Base-by-base conservation (phyloP, 2,797 vertebrate species). In the Enteromius viviparus region DNA sequence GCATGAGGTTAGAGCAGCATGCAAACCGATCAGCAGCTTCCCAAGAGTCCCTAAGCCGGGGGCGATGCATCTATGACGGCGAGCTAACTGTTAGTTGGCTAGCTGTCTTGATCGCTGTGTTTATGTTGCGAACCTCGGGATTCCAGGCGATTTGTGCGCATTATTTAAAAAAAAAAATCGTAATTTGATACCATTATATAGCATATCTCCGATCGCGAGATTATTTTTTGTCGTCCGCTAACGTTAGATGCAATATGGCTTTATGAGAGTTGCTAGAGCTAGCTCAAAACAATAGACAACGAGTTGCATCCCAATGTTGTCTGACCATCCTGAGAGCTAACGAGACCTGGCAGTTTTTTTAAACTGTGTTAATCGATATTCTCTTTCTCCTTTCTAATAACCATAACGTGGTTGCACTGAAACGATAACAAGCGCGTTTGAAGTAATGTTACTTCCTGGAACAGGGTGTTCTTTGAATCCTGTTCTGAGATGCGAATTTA, bases 1-100 rank as follows among this genome's bases (percentile, higher is more conserved):
- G 97, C 93, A 99, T 99, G 97, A 99, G 97, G 97, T 99, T 91
- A 92, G 93, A 76, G 21, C 91, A 84, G 85, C 49, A 55, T 72
- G 60, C 66, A 26, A 47, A 42, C 3, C 23, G 9, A 58, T 11
- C 55, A 62, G 17, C 80, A 58, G 81, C 85, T 80, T 42, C 58
- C 37, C 70, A 37, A 75, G 14, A 80, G 65, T 29, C 68, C 60
- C n/a, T 45, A 68, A 78, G 21, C 49, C 49, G 17, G 11, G 19
- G 55, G 40, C 40, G 37, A 34, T 49, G 62, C 64, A 64, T 32
- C 55, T 26, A 10, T 81, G 32, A 83, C 65, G 60, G 64, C 32
- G 21, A 69, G 69, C 68, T 26, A n/a, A n/a, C n/a, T n/a, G n/a
- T n/a, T 81, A 74, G 78, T 70, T 42, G 78, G 79, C 55, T 81